Evolutionary conservation across 2,113 vertebrate genomes (phyloP), one percentile per base, ranked within the genome.

Genomic region (Oryzias woworae): DNA sequence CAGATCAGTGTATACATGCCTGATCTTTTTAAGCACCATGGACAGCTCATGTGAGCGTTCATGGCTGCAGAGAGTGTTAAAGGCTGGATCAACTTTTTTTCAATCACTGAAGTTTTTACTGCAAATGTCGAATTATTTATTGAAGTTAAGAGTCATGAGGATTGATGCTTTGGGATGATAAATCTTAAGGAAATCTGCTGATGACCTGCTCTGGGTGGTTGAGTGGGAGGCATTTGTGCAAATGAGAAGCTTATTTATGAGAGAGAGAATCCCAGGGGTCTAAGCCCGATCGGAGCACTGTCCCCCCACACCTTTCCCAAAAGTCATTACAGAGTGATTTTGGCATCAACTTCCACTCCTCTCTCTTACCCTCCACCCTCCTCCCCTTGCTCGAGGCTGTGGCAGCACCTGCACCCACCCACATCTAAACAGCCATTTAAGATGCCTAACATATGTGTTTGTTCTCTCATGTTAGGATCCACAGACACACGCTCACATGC

Each of bases 321-420:
- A 18, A 83, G 84, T 88, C 89, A 92, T 92, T 88, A 92, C 88
- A 87, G 85, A 87, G 77, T 78, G 87, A 91, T 91, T 91, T 84
- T 80, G 85, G 82, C 80, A 75, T 85, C 71, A 73, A 70, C 80
- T 58, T 72, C 70, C 77, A 45, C 62, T 66, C 71, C 77, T 66
- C 71, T 66, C 71, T 62, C 73, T 16, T 24, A 15, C 45, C 41
- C 53, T 17, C 31, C 24, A 48, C 31, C 46, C n/a, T 12, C 15
- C 12, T 45, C 53, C 75, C 89, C 80, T 36, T 36, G 36, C 80
- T 8, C 10, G 82, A 80, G 82, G 69, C 67, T 24, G 6, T 23
- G 48, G 68, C 59, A 80, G 72, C 88, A 91, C 91, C 91, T 91
- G 89, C 89, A 82, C 78, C 86, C 82, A 83, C 80, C 80, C 77